Evolutionary conservation across 2,113 vertebrate genomes (phyloP), one percentile per base, ranked within the genome.

Genomic region (Sylvilagus bachmani): DNA sequence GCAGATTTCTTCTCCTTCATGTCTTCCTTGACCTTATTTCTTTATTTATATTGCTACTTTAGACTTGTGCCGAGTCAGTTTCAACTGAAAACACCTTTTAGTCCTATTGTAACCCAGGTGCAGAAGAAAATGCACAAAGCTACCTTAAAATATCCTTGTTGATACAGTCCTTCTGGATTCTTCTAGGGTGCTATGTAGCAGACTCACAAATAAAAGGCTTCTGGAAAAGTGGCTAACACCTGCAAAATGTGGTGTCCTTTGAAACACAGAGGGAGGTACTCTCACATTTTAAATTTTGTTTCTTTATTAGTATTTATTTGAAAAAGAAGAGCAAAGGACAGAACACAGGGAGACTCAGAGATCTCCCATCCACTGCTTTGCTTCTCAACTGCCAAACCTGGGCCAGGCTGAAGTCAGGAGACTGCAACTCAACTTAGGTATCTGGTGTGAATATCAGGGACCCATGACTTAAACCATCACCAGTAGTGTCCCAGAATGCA

Each of bases 21-120:
- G 6, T 77, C 67, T 93, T 64, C 58, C 29, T 81, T 86, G 78
- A 93, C 51, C 69, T 91, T 31, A 38, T 86, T 91, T 95, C 55
- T 88, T 91, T 89, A 86, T 91, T 91, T 91, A 71, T 73, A 82
- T 38, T 27, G 29, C 33, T 49, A 71, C 16, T 29, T 2, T 25
- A 82, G n/a, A 69, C 73, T 82, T 74, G 29, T 61, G 21, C 22
- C 7, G 61, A 90, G 51, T 62, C 31, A 36, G 6, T 81, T 93
- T 77, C 29, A 77, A 36, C 25, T 4, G 73, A 53, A 97, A 89
- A 81, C 89, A 82, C 6, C 38, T 75, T 75, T 80, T 19, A 55
- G 22, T 29, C 29, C 44, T 73, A 73, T 21, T 67, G 9, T 69
- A 75, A 93, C n/a, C 10, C 13, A 93, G 51, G 22, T 44, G 1